Conservation (phyloP, 2,113 vertebrate species). For the Sarotherodon lohbergeri region DNA sequence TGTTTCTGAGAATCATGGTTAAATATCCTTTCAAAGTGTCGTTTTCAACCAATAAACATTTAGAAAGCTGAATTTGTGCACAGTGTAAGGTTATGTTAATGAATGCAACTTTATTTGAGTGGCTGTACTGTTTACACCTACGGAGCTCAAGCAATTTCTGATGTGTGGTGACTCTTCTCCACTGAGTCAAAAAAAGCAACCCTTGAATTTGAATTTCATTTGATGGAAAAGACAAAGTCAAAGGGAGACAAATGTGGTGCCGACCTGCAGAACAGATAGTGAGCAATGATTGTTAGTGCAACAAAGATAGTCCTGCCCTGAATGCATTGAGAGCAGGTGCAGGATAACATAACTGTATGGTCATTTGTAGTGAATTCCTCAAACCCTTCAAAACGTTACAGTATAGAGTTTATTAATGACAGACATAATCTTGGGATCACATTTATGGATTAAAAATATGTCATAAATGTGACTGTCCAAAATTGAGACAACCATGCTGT, state of each 20-base stretch:
- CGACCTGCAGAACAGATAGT: neutral
- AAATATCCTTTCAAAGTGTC: neutral
- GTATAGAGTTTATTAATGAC: neutral
- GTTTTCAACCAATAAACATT: neutral
- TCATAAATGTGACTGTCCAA: neutral
- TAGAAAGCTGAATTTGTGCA: neutral
- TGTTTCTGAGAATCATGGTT: neutral
- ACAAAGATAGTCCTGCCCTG: neutral
- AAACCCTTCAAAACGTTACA: neutral
- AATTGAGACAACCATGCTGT: accelerated
- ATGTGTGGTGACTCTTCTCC: neutral
- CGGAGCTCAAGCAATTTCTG: neutral
- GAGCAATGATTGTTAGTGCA: neutral
- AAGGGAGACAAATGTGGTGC: neutral
- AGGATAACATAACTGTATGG: neutral
- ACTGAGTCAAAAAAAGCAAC: neutral
- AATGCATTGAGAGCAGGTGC: neutral
- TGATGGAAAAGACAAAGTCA: neutral
- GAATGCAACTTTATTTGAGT: neutral
- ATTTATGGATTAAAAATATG: neutral
- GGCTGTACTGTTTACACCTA: neutral
- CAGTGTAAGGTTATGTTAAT: neutral
- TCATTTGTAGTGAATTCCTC: neutral
- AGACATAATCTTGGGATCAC: neutral
- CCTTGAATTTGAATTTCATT: neutral